phyloP scores from a whole-genome alignment of 2,797 vertebrate genomes.

The Enteromius thamalakanensis region DNA sequence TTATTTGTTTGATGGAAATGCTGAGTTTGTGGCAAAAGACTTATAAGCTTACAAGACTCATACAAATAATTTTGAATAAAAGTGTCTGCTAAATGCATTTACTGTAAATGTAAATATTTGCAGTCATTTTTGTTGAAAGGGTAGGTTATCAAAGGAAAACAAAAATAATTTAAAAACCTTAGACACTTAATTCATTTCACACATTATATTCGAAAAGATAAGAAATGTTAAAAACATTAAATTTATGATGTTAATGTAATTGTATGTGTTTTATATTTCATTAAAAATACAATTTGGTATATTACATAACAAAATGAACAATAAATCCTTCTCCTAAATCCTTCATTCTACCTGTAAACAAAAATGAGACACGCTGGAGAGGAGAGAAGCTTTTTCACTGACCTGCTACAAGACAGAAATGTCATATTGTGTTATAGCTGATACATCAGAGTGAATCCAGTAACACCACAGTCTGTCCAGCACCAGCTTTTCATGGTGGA shows the following conservation, averaged over 20 bases:
- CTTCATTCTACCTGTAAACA: slow-evolving; percentile 17
- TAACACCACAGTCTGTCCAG: slow-evolving; percentile 44
- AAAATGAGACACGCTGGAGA: slow-evolving; percentile 38
- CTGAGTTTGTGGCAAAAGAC: background rate
- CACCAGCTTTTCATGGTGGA: slow-evolving; percentile 47
- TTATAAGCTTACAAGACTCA: background rate
- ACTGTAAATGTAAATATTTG: background rate
- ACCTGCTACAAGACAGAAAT: slow-evolving; percentile 56
- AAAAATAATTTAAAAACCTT: background rate
- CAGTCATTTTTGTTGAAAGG: background rate
- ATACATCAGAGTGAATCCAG: slow-evolving; percentile 51
- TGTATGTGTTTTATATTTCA: background rate
- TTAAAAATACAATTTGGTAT: too few species aligned
- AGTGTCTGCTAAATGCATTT: background rate
- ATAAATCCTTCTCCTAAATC: too few species aligned
- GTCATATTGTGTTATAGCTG: slow-evolving; percentile 59
- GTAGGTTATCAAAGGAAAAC: too few species aligned
- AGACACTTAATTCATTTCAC: background rate
- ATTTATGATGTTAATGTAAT: background rate
- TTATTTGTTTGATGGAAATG: too few species aligned
- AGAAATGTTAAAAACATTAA: background rate
- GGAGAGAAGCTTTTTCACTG: slow-evolving; percentile 42
- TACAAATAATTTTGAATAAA: background rate
- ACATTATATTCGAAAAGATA: too few species aligned
- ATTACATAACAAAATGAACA: too few species aligned